Conservation (phyloP, 1,140 invertebrate genomes). For the Sycophaga agraensis region DNA sequence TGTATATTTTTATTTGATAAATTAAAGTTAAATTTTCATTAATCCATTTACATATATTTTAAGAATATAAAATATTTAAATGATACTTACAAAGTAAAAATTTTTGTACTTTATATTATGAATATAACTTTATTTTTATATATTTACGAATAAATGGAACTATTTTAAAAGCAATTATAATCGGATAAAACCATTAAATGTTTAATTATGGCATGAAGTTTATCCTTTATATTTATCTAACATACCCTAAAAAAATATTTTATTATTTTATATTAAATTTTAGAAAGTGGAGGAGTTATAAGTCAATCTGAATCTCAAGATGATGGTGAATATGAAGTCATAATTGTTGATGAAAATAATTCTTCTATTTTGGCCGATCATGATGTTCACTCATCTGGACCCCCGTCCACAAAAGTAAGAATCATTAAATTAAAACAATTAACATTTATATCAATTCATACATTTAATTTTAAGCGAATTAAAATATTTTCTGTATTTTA, state of each 20-base stretch:
- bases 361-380: constrained; percentile 78
- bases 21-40: too few relatives aligned
- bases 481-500: too few relatives aligned
- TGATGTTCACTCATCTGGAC: constrained; percentile 69
- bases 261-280: constrained; percentile 30
- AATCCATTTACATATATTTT: too few relatives aligned
- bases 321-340: constrained; percentile 83
- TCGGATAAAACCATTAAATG: neutral
- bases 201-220: constrained; percentile 5
- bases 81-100: too few relatives aligned
- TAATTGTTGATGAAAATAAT: constrained; percentile 87
- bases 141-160: constrained; percentile 9
- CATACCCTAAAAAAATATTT: neutral
- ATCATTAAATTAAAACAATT: neutral
- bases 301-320: constrained; percentile 63
- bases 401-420: constrained; percentile 81
- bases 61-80: neutral
- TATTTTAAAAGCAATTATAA: constrained; percentile 2
- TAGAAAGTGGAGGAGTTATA: constrained; percentile 53
- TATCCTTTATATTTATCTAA: neutral
- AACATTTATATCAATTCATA: too few relatives aligned
- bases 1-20: too few relatives aligned
- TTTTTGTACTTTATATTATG: too few relatives aligned
- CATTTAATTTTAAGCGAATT: too few relatives aligned
- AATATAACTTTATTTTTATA: neutral